Conservation (phyloP, 2,888 invertebrate genomes). For the Synanthedon vespiformis region DNA sequence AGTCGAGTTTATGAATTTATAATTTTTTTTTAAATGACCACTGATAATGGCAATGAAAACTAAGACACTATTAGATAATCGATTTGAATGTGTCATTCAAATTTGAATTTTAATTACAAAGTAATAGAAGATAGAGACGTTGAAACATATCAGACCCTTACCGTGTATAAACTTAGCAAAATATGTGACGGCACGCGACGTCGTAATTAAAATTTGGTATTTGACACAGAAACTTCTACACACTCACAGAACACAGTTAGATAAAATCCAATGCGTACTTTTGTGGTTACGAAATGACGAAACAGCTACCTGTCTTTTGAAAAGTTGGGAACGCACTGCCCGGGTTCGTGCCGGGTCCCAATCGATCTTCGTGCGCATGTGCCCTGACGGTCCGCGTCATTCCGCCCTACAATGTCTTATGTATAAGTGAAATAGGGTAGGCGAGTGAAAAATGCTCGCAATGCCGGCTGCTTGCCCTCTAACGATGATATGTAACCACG, state of each 20-base stretch:
- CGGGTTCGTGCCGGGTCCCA: conserved; percentile 36
- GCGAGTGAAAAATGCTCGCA: conserved; percentile 36
- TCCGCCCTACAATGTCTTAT: conserved; percentile 62
- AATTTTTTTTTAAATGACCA: too few species aligned
- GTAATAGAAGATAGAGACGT: not conserved
- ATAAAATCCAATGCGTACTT: conserved; percentile 46
- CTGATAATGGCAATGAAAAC: too few species aligned
- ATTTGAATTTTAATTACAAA: not conserved
- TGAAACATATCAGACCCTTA: conserved; percentile 8
- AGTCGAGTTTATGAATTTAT: too few species aligned
- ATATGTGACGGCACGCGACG: conserved; percentile 18
- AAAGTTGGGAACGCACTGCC: conserved; percentile 44
- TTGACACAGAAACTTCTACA: conserved; percentile 9
- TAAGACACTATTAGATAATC: too few species aligned
- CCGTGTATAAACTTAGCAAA: conserved; percentile 6
- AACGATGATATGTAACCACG: conserved; percentile 15
- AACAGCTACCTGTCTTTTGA: conserved; percentile 21
- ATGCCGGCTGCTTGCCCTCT: conserved; percentile 14
- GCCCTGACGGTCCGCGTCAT: conserved; percentile 38
- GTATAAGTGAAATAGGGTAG: conserved; percentile 50
- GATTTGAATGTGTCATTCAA: not conserved
- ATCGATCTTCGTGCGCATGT: conserved; percentile 63
- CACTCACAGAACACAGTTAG: conserved; percentile 15
- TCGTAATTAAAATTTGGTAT: not conserved
- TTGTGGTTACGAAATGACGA: conserved; percentile 26